Evolutionary conservation across 2,113 vertebrate species (phyloP), one percentile per base, ranked within the genome.

Genomic region (Ictidomys tridecemlineatus): DNA sequence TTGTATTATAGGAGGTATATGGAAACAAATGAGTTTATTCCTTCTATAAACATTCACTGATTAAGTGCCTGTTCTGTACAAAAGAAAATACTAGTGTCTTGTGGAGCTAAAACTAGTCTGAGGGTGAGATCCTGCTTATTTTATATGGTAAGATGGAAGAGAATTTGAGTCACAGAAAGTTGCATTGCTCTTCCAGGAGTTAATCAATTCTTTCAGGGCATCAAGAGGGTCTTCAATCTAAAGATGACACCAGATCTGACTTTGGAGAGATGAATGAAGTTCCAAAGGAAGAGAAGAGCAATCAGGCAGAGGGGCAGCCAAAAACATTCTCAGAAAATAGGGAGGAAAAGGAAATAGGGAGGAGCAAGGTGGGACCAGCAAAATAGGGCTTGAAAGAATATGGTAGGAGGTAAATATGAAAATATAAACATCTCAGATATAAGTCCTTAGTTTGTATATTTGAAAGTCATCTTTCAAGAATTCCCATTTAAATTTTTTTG

Each of bases 381-480:
- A 4, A 4, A 76, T 24, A 24, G 34, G 16, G 4, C 48, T 34
- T 70, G 17, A 17, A 93, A 37, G 53, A 72, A 39, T 32, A 24
- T 28, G 34, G 16, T 51, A 9, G 45, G 4, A 67, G 13, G 8
- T 61, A 72, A 93, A 42, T 37, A 82, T 4, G 34, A 58, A 97
- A 85, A 51, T n/a, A 48, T 8, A 24, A 97, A 24, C 85, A 69
- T 34, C 65, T 78, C n/a, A 95, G 77, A 78, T 83, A 65, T 93
- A 88, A 77, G 30, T 85, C 45, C 85, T 30, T 39, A 7, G 3
- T 78, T 72, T 95, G 22, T 91, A 39, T 87, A 93, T 89, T 94
- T 51, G 89, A 24, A 95, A 90, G 13, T 82, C 34, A 37, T 74
- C 48, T 95, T 96, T 90, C 56, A 92, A 78, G 39, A 90, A 67